Evolutionary conservation across 2,797 vertebrate genomes (phyloP).

Genomic region (Oryzias dopingdopingensis): DNA sequence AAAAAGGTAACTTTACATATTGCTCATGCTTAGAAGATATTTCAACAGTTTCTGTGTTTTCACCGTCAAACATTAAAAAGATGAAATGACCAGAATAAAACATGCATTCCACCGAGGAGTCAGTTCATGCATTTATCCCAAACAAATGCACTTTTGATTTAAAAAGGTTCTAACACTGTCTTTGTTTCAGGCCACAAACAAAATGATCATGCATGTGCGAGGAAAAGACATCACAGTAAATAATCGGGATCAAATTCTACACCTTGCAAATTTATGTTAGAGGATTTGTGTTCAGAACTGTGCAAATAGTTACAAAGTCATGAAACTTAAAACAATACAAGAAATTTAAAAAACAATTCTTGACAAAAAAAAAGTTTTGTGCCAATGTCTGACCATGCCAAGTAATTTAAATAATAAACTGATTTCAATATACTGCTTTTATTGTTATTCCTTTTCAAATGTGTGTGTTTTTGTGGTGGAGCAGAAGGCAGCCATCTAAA

Average conservation of each 20-base stretch:
- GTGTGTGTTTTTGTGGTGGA: not conserved
- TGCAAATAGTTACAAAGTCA: constrained; percentile 18
- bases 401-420: too few species aligned
- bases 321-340: constrained; percentile 1
- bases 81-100: constrained; percentile 51
- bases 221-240: constrained; percentile 19
- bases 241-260: constrained; percentile 14
- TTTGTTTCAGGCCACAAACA: constrained; percentile 39
- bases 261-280: constrained; percentile 6
- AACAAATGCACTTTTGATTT: constrained; percentile 34
- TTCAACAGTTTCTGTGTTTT: constrained; percentile 37
- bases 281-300: constrained; percentile 21
- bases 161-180: constrained; percentile 36
- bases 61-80: constrained; percentile 39
- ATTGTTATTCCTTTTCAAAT: too few species aligned
- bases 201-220: constrained; percentile 55
- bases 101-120: constrained; percentile 55
- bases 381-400: too few species aligned
- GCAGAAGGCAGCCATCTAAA: not conserved
- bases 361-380: too few species aligned
- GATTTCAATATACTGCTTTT: too few species aligned
- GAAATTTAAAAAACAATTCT: too few species aligned
- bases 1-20: constrained; percentile 50
- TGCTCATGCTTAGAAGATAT: constrained; percentile 70
- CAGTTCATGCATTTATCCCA: constrained; percentile 63